Evolutionary conservation across 1,140 invertebrate genomes (phyloP).

Genomic region (Vanessa tameamea): DNA sequence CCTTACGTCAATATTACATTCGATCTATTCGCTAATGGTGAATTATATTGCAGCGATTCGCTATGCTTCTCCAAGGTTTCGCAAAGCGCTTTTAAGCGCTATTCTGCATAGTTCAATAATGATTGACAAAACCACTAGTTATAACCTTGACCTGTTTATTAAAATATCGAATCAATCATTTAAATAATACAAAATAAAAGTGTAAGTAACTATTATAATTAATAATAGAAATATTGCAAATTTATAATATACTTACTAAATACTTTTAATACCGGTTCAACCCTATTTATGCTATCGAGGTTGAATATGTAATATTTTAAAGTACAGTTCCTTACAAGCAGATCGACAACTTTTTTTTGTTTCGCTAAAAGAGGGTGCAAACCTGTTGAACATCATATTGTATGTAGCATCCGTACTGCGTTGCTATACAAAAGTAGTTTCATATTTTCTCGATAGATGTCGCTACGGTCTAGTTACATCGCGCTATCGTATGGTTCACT

Average conservation of each 20-base stretch:
- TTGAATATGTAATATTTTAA: too few species aligned
- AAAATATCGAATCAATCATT: background rate
- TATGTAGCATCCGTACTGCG: background rate
- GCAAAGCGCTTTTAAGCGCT: background rate
- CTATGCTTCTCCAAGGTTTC: conserved; percentile 30
- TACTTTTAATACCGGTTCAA: too few species aligned
- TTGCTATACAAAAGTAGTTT: conserved; percentile 1
- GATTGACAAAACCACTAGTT: background rate
- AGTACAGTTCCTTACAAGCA: too few species aligned
- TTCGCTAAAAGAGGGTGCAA: background rate
- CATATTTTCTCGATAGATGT: conserved; percentile 37
- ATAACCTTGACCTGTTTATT: background rate
- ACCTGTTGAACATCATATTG: conserved; percentile 10
- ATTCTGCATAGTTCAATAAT: background rate
- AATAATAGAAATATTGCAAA: too few species aligned
- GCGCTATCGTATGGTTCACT: conserved; percentile 35
- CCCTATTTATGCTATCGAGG: too few species aligned
- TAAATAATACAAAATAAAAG: background rate
- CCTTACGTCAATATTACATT: conserved; percentile 38
- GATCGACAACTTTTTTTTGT: background rate
- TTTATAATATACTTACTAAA: too few species aligned
- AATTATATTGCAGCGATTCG: conserved; percentile 41
- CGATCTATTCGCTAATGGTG: conserved; percentile 33
- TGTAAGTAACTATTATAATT: too few species aligned
- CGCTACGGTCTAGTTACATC: conserved; percentile 29